These are phyloP conservation scores for Sphaerophoria taeniata DNA, from an alignment of 2,888 invertebrate species.

Conservation along the genomic window DNA sequence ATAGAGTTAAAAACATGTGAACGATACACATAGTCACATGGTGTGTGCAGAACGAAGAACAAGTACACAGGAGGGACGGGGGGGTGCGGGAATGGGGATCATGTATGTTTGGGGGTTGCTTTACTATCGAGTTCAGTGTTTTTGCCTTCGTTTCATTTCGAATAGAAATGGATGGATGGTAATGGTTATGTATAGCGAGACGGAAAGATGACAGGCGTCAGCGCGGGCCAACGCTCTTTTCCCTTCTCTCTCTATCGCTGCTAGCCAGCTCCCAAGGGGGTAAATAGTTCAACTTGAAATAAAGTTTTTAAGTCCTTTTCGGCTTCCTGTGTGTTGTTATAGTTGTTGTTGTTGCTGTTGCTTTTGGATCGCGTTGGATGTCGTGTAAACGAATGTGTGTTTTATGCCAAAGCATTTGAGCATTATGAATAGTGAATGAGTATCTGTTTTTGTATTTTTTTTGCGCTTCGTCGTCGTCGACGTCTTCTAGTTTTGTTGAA, in stretches of 20 bases:
- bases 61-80: not conserved
- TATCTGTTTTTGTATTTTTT: conserved; percentile 31
- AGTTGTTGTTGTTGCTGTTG: conserved; percentile 19
- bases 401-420: conserved; percentile 63
- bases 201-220: conserved; percentile 69
- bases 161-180: conserved; percentile 47
- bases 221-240: conserved; percentile 4
- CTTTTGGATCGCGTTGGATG: conserved; percentile 18
- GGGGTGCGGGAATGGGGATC: no score
- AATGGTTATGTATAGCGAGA: conserved; percentile 34
- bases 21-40: conserved; percentile 27
- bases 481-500: not conserved
- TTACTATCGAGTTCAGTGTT: conserved; percentile 1
- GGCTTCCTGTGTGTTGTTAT: conserved; percentile 59
- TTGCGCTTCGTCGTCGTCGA: not conserved
- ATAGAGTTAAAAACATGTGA: conserved; percentile 57
- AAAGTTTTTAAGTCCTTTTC: conserved; percentile 70
- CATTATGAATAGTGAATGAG: conserved; percentile 70
- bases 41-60: not conserved
- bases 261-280: conserved; percentile 39
- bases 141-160: conserved; percentile 25
- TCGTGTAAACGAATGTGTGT: conserved; percentile 58
- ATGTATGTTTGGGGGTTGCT: conserved; percentile 21
- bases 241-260: no score
- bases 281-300: conserved; percentile 74